Base-by-base conservation (phyloP, 1,140 invertebrate genomes). In the Drosophila pachea region DNA sequence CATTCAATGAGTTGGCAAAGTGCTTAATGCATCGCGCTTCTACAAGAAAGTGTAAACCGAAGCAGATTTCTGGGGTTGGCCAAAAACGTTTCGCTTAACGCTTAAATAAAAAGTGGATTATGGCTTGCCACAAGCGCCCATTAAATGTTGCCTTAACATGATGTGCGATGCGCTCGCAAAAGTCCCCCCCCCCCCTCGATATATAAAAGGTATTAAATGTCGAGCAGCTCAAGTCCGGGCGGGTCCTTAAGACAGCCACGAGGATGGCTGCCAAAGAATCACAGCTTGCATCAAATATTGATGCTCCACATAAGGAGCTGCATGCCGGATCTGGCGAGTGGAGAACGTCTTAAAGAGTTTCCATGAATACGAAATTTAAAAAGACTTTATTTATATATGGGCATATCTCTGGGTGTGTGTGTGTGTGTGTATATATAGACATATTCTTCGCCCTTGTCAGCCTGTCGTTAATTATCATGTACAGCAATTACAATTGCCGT, bases 1-100 rank as follows among this genome's bases (percentile, higher is more conserved):
- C 55, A 67, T 67, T 67, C 68, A 70, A 66, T 70, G 54, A 66
- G 54, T 66, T 70, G 40, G 42, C 61, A 70, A 70, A 70, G 54
- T 70, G 38, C 63, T 66, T 59, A 59, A 54, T 59, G 48, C 54
- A 8, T 38, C 16, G 50, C 7, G 11, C 31, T 35, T 16, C 16
- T 5, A 47, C 11, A 47, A 38, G 43, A 59, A 61, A 54, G 42
- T 33, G 49, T 54, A 61, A 45, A 52, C 49, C 16, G 59, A 40
- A 40, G 43, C 59, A 43, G 66, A 55, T 67, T 67, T 59, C 9
- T 38, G 5, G 7, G 58, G 22, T 42, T 55, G 55, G 22, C 33
- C 32, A 14, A 36, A 36, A 47, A 31, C 32, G 52, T 36, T 40
- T 48, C 42, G 52, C 54, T 42, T 45, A 35, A 40, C 36, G 54